These are phyloP conservation scores for Drosophila anomelani DNA, from an alignment of 2,888 invertebrate species.

Conservation along the genomic window DNA sequence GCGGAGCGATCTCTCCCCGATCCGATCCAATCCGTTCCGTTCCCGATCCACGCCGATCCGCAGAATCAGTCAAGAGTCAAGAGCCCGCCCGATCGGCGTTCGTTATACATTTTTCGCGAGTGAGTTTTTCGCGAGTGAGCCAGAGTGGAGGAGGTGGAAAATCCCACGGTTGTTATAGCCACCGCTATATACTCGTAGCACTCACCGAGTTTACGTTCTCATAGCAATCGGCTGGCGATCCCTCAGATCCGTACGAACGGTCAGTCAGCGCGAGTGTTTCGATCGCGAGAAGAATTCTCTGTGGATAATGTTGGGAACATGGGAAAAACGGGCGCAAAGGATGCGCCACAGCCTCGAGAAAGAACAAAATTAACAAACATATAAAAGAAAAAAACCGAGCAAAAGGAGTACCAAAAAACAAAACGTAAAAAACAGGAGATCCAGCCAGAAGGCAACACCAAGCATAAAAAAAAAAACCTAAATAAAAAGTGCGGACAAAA, in stretches of 20 bases:
- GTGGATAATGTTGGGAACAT: slow-evolving; percentile 57
- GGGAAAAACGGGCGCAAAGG: slow-evolving; percentile 71
- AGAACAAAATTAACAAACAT: slow-evolving; percentile 44
- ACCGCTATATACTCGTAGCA: slow-evolving; percentile 4
- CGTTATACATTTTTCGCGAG: slow-evolving; percentile 22
- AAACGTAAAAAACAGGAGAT: slow-evolving; percentile 30
- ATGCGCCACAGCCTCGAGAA: slow-evolving; percentile 53
- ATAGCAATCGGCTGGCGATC: slow-evolving; percentile 26
- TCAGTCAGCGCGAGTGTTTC: slow-evolving; percentile 39
- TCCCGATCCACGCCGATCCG: slow-evolving; percentile 22
- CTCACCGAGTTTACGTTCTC: slow-evolving; percentile 28
- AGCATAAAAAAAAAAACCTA: slow-evolving; percentile 17
- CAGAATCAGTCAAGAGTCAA: slow-evolving; percentile 35
- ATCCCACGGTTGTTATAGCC: slow-evolving; percentile 34
- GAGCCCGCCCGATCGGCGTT: slow-evolving; percentile 31
- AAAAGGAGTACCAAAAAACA: slow-evolving; percentile 46
- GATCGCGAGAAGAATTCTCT: slow-evolving; percentile 33
- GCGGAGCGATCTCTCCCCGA: slow-evolving; percentile 20
- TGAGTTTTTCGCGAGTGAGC: slow-evolving; percentile 41
- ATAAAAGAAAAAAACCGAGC: slow-evolving; percentile 25
- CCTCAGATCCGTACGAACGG: slow-evolving; percentile 35
- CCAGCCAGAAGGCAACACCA: slow-evolving; percentile 24
- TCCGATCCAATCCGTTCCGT: slow-evolving; percentile 17
- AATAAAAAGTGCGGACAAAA: slow-evolving; percentile 46
- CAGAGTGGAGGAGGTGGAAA: slow-evolving; percentile 38